Evolutionary conservation across 2,113 vertebrate species (phyloP).

Genomic region (Atherinomorus stipes): DNA sequence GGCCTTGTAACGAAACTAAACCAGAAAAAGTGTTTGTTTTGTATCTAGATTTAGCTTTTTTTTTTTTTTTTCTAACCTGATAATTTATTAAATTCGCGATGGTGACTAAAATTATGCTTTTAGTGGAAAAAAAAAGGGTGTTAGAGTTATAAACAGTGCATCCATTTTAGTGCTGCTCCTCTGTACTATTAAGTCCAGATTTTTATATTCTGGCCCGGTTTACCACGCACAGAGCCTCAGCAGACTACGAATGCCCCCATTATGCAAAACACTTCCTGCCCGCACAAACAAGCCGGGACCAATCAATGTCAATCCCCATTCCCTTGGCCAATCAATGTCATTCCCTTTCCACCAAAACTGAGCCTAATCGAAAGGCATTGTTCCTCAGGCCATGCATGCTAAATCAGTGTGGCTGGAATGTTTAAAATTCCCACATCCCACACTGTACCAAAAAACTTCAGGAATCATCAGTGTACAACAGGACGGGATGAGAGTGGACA

Average conservation of each 20-base stretch:
- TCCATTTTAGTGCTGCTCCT: conserved; percentile 25
- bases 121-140: not conserved
- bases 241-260: conserved; percentile 78
- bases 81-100: conserved; percentile 3
- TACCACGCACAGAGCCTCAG: conserved; percentile 46
- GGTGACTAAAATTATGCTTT: conserved; percentile 10
- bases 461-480: conserved; percentile 31
- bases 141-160: conserved; percentile 1
- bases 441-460: conserved; percentile 52
- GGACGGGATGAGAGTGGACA: conserved; percentile 40
- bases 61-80: not conserved
- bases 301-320: conserved; percentile 82
- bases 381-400: conserved; percentile 63
- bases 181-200: conserved; percentile 37
- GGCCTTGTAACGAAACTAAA: not conserved
- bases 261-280: conserved; percentile 79
- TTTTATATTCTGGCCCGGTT: conserved; percentile 64
- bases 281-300: conserved; percentile 78
- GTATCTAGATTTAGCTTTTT: not conserved
- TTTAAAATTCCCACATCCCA: conserved; percentile 44
- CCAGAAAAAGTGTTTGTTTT: not conserved
- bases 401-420: conserved; percentile 47
- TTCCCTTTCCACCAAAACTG: conserved; percentile 66
- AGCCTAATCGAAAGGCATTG: conserved; percentile 72
- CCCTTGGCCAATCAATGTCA: conserved; percentile 81